Evolutionary conservation across 2,113 vertebrate genomes (phyloP).

Genomic region (Bufo gargarizans): DNA sequence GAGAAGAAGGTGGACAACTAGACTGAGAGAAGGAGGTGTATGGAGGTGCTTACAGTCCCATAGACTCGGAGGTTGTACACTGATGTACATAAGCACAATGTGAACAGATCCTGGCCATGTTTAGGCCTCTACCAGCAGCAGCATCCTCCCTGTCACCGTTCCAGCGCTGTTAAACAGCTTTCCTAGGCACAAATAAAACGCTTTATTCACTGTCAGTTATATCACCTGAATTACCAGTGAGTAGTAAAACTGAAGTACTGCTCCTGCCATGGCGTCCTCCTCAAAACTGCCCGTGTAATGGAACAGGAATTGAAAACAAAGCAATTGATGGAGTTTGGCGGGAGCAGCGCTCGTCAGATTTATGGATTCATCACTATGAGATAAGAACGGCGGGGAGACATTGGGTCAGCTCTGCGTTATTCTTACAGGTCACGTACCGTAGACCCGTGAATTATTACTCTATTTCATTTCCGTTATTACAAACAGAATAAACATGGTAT

Average conservation of each 20-base stretch:
- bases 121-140: not conserved
- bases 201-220: not conserved
- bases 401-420: not conserved
- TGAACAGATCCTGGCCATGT: not conserved
- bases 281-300: not conserved
- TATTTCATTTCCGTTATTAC: not conserved
- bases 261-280: not conserved
- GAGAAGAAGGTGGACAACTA: too few relatives aligned
- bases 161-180: not conserved
- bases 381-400: not conserved
- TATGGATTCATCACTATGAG: not conserved
- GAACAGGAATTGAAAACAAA: slow-evolving; percentile 1
- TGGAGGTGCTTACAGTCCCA: too few relatives aligned
- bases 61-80: too few relatives aligned
- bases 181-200: not conserved
- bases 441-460: not conserved
- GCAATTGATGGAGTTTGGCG: not conserved
- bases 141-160: not conserved
- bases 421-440: not conserved
- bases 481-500: not conserved
- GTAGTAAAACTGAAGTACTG: slow-evolving; percentile 16
- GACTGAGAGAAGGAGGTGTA: too few relatives aligned
- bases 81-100: too few relatives aligned
- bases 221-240: not conserved
- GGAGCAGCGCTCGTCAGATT: slow-evolving; percentile 4